A percentile compares a stretch with the other conserved stretches of the same genome.
Evolutionary conservation across 2,888 invertebrate genomes (phyloP).

Genomic region (Drosophila affinis): DNA sequence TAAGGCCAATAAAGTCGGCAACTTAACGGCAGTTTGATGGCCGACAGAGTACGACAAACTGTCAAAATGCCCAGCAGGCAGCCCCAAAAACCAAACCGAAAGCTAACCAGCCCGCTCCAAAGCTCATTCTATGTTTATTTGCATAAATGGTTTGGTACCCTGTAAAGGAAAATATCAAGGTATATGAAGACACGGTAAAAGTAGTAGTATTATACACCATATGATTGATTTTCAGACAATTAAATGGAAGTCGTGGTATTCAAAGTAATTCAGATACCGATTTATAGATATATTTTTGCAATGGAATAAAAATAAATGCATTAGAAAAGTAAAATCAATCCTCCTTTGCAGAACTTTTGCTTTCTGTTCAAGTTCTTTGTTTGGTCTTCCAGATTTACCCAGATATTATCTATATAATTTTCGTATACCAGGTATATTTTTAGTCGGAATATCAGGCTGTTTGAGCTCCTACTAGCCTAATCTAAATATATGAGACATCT

Average conservation of each 20-base stretch:
- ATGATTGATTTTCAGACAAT: too few relatives aligned
- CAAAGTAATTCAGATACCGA: too few relatives aligned
- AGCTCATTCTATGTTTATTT: constrained; percentile 61
- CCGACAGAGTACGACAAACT: constrained; percentile 60
- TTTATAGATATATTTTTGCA: too few relatives aligned
- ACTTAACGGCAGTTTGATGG: constrained; percentile 74
- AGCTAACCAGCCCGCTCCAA: background rate
- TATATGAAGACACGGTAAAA: background rate
- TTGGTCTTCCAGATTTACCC: background rate
- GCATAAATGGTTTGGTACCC: constrained; percentile 62
- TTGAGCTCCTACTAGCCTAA: constrained; percentile 41
- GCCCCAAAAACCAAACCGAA: constrained; percentile 1
- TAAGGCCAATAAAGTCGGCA: constrained; percentile 58
- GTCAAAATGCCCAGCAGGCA: constrained; percentile 61
- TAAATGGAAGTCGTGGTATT: too few relatives aligned
- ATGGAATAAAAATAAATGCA: background rate
- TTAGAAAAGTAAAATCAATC: background rate
- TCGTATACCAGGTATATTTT: background rate
- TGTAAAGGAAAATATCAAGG: background rate
- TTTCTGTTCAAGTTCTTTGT: background rate
- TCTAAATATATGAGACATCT: constrained; percentile 65
- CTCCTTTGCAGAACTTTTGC: background rate
- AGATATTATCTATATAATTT: background rate
- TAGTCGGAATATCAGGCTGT: background rate
- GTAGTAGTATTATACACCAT: too few relatives aligned